A percentile compares a stretch with the other conserved stretches of the same genome.
Evolutionary conservation across 2,797 vertebrate genomes (phyloP).

Genomic region (Arvicola amphibius): DNA sequence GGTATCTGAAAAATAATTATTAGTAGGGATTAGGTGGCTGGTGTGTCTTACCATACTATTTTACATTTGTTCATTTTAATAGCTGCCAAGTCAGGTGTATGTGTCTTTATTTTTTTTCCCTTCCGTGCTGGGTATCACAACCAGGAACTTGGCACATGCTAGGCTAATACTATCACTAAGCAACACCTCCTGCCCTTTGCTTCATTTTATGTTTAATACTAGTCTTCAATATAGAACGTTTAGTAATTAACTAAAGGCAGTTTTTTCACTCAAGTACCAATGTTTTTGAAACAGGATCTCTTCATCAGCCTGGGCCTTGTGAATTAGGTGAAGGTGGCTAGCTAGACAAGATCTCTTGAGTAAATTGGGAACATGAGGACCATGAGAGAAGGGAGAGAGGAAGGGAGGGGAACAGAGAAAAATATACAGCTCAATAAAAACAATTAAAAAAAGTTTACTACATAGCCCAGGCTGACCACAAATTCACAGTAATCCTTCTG

Average conservation of each 20-base stretch:
- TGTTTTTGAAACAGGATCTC: slow-evolving; percentile 1
- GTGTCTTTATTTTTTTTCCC: not conserved
- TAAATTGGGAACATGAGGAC: too few species aligned
- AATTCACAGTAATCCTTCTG: not conserved
- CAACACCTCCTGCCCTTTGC: not conserved
- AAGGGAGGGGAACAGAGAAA: too few species aligned
- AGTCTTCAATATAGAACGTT: slow-evolving; percentile 54
- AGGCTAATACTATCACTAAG: not conserved
- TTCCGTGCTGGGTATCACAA: not conserved
- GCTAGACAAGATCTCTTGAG: not conserved
- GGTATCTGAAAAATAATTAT: not conserved
- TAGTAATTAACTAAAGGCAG: not conserved
- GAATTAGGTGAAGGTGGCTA: not conserved
- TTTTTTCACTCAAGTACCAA: slow-evolving; percentile 50
- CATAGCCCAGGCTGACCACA: not conserved
- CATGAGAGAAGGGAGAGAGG: too few species aligned
- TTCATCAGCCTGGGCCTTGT: not conserved
- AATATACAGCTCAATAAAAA: too few species aligned
- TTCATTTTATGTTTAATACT: slow-evolving; percentile 64
- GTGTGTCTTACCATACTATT: not conserved
- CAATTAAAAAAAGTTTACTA: not conserved
- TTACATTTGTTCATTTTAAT: slow-evolving; percentile 13
- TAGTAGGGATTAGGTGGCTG: not conserved
- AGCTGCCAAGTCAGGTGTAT: not conserved
- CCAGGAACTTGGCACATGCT: not conserved